phyloP scores from a whole-genome alignment of 2,888 invertebrate species.

The Ochropleura leucogaster region DNA sequence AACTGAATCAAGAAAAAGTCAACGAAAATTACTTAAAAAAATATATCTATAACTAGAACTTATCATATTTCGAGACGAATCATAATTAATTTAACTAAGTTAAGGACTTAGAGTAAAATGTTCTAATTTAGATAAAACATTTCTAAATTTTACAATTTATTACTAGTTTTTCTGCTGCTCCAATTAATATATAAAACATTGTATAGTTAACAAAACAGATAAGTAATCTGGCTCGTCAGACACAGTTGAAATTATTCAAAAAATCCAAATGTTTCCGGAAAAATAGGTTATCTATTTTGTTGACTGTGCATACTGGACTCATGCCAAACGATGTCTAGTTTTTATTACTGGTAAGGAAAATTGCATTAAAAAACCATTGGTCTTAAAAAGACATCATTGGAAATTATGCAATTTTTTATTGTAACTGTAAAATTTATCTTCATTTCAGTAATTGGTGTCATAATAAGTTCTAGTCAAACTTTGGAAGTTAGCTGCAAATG shows the following conservation, averaged over 20 bases:
- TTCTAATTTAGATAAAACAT: constrained; percentile 1
- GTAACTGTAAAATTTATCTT: not conserved
- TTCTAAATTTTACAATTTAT: not conserved
- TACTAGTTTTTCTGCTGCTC: constrained; percentile 10
- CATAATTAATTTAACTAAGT: constrained; percentile 6
- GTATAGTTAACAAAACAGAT: no score
- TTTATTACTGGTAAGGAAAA: not conserved
- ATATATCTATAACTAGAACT: constrained; percentile 33
- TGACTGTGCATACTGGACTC: not conserved
- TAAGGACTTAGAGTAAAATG: constrained; percentile 20
- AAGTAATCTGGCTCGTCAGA: no score
- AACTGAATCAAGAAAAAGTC: constrained; percentile 41
- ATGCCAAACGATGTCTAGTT: not conserved
- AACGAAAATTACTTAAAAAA: constrained; percentile 49
- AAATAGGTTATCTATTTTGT: not conserved
- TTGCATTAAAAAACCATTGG: not conserved
- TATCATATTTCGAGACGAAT: constrained; percentile 65
- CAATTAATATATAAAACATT: not conserved
- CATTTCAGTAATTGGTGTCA: not conserved
- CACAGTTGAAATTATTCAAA: no score
- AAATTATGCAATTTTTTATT: not conserved
- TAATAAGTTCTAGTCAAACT: no score
- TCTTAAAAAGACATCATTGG: not conserved
- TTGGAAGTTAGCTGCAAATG: no score
- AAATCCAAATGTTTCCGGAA: no score